phyloP scores from a whole-genome alignment of 2,113 vertebrate species.

The Centrocercus urophasianus region DNA sequence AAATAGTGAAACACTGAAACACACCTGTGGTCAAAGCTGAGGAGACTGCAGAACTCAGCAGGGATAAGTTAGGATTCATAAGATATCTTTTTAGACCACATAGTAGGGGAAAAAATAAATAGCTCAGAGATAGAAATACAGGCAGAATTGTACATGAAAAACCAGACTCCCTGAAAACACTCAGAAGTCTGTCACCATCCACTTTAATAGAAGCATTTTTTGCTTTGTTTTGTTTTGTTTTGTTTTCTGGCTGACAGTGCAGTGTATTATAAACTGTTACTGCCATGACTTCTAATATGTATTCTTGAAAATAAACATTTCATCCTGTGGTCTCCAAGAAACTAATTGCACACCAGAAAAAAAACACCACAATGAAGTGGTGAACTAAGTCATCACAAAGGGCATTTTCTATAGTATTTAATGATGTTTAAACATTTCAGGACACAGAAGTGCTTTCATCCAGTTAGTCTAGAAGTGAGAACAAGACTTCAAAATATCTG shows the following conservation, averaged over 20 bases:
- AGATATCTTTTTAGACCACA: not conserved
- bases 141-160: not conserved
- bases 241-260: not conserved
- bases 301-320: not conserved
- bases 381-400: not conserved
- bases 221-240: not conserved
- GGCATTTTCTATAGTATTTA: not conserved
- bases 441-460: not conserved
- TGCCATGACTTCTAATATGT: not conserved
- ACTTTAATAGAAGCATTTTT: not conserved
- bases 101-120: not conserved
- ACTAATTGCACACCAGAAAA: not conserved
- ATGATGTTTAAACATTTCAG: not conserved
- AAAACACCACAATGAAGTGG: not conserved
- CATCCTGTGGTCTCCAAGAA: not conserved
- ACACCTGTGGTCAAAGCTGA: not conserved
- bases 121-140: not conserved
- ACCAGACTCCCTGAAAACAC: not conserved
- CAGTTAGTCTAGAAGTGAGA: not conserved
- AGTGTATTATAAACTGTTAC: not conserved
- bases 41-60: not conserved
- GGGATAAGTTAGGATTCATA: not conserved
- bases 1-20: not conserved
- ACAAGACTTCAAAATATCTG: not conserved
- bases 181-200: not conserved